Conservation (phyloP, 2,797 vertebrate species). For the Lagocephalus sceleratus region DNA sequence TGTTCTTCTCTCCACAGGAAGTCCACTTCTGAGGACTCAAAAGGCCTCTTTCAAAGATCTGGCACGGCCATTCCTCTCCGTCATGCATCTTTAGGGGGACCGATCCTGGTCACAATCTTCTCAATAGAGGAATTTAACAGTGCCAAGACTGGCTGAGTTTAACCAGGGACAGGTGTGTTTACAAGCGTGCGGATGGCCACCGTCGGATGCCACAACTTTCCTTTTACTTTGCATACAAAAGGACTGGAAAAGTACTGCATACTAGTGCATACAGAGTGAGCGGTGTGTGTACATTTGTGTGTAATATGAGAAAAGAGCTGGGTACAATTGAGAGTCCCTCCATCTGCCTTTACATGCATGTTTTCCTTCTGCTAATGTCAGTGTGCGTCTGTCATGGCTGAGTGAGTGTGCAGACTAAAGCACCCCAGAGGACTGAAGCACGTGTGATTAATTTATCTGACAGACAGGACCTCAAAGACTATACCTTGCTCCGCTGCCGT, state of each 20-base stretch:
- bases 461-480: slow-evolving; percentile 45
- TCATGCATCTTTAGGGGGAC: slow-evolving; percentile 32
- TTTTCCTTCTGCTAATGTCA: slow-evolving; percentile 18
- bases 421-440: slow-evolving; percentile 34
- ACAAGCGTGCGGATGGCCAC: too few relatives aligned
- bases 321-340: not conserved
- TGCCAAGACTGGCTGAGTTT: slow-evolving; percentile 32
- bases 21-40: slow-evolving; percentile 37
- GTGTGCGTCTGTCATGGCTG: slow-evolving; percentile 43
- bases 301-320: not conserved
- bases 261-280: not conserved
- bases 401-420: slow-evolving; percentile 39
- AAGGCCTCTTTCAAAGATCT: slow-evolving; percentile 40
- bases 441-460: slow-evolving; percentile 64
- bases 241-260: not conserved
- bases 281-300: not conserved
- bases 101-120: slow-evolving; percentile 22
- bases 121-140: slow-evolving; percentile 22
- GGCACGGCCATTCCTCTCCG: slow-evolving; percentile 32
- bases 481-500: slow-evolving; percentile 15
- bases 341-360: slow-evolving; percentile 15
- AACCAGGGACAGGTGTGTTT: slow-evolving; percentile 30
- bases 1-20: slow-evolving; percentile 58
- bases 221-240: slow-evolving; percentile 2
- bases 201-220: too few relatives aligned